Evolutionary conservation across 2,797 vertebrate species (phyloP).

Genomic region (Catamblyrhynchus diadema): DNA sequence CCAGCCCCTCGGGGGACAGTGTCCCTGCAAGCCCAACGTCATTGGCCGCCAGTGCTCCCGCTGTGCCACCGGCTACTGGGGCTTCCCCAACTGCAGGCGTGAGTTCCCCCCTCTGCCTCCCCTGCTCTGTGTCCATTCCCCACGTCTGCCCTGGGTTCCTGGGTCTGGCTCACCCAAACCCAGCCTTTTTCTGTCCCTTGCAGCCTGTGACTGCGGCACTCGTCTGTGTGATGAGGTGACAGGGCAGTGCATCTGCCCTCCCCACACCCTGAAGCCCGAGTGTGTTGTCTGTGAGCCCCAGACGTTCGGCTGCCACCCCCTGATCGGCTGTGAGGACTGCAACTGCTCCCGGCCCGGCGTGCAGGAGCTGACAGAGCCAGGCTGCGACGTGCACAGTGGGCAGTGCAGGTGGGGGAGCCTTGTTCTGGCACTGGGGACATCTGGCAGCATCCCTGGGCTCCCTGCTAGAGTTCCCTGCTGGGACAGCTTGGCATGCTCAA

Average conservation of each 20-base stretch:
- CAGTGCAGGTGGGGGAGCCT: constrained; percentile 86
- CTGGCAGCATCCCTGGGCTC: too few relatives aligned
- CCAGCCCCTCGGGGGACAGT: constrained; percentile 88
- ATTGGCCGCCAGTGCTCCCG: constrained; percentile 93
- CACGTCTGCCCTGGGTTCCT: accelerated
- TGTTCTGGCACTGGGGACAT: accelerated
- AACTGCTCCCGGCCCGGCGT: constrained; percentile 88
- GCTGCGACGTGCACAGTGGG: constrained; percentile 85
- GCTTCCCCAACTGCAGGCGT: constrained; percentile 94
- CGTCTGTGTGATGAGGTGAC: constrained; percentile 90
- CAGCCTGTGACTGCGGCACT: constrained; percentile 88
- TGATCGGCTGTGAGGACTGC: constrained; percentile 93
- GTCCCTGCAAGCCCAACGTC: constrained; percentile 84
- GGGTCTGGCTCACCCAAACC: background rate
- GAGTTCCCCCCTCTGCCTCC: constrained; percentile 56
- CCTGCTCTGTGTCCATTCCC: background rate
- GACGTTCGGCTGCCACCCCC: constrained; percentile 92
- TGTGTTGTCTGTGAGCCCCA: constrained; percentile 88
- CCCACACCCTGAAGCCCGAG: constrained; percentile 85
- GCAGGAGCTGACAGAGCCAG: constrained; percentile 72
- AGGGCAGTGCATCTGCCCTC: constrained; percentile 91
- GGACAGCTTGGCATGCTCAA: accelerated
- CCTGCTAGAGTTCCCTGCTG: background rate
- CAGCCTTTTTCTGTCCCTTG: background rate
- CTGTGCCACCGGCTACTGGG: constrained; percentile 93